Evolutionary conservation across 2,888 invertebrate species (phyloP).

Genomic region (Micoletzkya japonica): DNA sequence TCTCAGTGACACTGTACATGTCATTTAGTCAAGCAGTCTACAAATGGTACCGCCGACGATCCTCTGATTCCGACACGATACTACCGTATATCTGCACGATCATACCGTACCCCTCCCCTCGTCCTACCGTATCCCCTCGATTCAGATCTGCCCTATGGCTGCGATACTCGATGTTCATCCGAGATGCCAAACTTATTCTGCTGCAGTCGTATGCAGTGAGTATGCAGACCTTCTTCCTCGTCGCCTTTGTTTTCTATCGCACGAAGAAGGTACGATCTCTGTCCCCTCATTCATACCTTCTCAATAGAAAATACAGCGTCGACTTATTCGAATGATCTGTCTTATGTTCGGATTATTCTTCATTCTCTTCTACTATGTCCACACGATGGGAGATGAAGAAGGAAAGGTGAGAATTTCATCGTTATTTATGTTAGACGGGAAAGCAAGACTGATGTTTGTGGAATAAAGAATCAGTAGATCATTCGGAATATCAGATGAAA

Average conservation of each 20-base stretch:
- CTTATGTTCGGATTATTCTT: conserved; percentile 38
- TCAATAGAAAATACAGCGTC: conserved; percentile 34
- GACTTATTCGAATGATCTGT: conserved; percentile 44
- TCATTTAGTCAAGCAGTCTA: conserved; percentile 60
- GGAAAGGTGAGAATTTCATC: conserved; percentile 46
- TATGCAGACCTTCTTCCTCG: conserved; percentile 58
- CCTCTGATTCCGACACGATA: conserved; percentile 57
- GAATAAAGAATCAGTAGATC: no score
- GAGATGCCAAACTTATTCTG: conserved; percentile 55
- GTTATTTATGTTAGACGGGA: no score
- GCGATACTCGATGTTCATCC: conserved; percentile 59
- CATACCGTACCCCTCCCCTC: no score
- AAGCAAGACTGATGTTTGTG: no score
- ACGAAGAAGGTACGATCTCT: conserved; percentile 43
- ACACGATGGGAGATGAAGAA: conserved; percentile 47
- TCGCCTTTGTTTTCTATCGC: conserved; percentile 52
- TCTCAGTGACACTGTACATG: not conserved
- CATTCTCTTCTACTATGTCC: conserved; percentile 49
- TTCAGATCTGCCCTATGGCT: conserved; percentile 57
- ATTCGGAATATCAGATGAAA: no score
- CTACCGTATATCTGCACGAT: conserved; percentile 59
- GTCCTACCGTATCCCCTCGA: no score
- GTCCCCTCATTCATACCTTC: not conserved
- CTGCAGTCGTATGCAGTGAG: conserved; percentile 54
- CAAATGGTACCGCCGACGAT: conserved; percentile 58